Evolutionary conservation across 1,140 invertebrate genomes (phyloP).

Genomic region (Anoplolepis gracilipes): DNA sequence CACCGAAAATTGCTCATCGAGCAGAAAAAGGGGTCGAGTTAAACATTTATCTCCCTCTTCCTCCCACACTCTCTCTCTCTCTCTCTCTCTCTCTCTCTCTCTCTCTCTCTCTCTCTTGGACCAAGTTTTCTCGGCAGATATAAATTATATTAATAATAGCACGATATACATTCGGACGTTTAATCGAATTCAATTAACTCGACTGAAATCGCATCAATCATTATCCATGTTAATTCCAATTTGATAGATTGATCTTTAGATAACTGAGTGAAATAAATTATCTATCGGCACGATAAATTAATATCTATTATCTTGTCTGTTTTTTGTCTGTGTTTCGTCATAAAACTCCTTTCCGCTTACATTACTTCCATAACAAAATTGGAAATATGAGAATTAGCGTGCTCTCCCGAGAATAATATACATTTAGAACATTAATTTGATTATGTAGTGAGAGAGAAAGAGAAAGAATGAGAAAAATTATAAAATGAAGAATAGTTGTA

Average conservation of each 20-base stretch:
- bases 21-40: background rate
- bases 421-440: conserved; percentile 52
- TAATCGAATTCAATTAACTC: conserved; percentile 3
- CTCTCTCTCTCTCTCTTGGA: too few species aligned
- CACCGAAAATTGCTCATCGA: conserved; percentile 7
- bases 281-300: conserved; percentile 25
- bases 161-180: background rate
- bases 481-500: conserved; percentile 8
- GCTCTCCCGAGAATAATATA: conserved; percentile 10
- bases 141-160: background rate
- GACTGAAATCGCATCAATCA: conserved; percentile 24
- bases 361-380: conserved; percentile 16
- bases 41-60: conserved; percentile 7
- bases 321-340: background rate
- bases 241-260: background rate
- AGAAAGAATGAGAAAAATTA: conserved; percentile 33
- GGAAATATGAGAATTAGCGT: conserved; percentile 24
- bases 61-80: too few species aligned
- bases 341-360: background rate
- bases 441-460: background rate
- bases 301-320: background rate
- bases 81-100: too few species aligned
- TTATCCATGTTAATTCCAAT: background rate
- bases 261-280: conserved; percentile 16
- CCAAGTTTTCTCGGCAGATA: background rate